A percentile compares a stretch with the other conserved stretches of the same genome.
Evolutionary conservation across 2,113 vertebrate species (phyloP).

Genomic region (Pollimyrus isidori): DNA sequence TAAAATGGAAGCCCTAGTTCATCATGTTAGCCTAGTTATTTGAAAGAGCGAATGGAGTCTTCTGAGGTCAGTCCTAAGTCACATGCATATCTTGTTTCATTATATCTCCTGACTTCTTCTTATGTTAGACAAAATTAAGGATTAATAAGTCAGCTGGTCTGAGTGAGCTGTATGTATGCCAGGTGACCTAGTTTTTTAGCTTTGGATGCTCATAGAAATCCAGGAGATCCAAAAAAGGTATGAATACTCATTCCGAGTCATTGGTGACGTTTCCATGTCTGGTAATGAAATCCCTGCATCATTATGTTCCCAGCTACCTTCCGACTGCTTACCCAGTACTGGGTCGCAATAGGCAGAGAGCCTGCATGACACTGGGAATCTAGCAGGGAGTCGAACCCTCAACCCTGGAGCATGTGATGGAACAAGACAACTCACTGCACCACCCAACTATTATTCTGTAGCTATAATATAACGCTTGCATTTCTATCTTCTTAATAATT

Average conservation of each 20-base stretch:
- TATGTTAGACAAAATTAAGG: not conserved
- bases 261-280: not conserved
- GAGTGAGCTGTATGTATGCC: not conserved
- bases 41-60: slow-evolving; percentile 38
- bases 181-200: slow-evolving; percentile 5
- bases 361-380: not conserved
- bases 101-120: slow-evolving; percentile 17
- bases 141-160: not conserved
- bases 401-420: not conserved
- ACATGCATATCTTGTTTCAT: slow-evolving; percentile 9
- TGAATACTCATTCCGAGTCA: not conserved
- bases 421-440: not conserved
- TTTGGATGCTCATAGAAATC: not conserved
- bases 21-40: slow-evolving; percentile 65
- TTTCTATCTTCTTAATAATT: not conserved
- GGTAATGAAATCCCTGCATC: not conserved
- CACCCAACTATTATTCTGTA: not conserved
- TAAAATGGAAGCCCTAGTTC: slow-evolving; percentile 47
- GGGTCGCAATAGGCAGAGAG: not conserved
- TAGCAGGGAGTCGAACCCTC: not conserved
- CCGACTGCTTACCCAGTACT: not conserved
- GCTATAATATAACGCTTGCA: not conserved
- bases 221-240: not conserved
- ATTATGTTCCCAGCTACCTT: not conserved
- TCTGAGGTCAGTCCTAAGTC: slow-evolving; percentile 40